Evolutionary conservation across 2,113 vertebrate genomes (phyloP), one percentile per base, ranked within the genome.

Genomic region (Micromys minutus): DNA sequence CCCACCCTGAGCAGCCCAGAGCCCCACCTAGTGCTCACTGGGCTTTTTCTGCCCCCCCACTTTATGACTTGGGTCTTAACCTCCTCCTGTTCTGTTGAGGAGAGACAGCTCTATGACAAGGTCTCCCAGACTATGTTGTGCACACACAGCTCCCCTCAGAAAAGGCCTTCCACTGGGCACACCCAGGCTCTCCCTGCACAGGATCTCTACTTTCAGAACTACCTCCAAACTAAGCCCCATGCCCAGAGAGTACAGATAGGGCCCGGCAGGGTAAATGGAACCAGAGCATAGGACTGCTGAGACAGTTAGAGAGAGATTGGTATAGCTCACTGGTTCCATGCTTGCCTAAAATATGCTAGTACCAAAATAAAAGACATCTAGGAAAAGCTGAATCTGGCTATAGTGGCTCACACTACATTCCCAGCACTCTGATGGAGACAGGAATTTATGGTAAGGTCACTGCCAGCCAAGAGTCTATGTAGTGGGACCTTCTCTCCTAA

Each of bases 21-120:
- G 77, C 95, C 87, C 81, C 69, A 13, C 91, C 84, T 57, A 2
- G 16, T 93, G 13, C 75, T 61, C 15, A 5, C 88, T 19, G 61
- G 72, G n/a, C 85, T 87, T 67, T 95, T 55, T 81, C 96, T 79
- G 87, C 76, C 81, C 84, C 95, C 79, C 47, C 57, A 10, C 79
- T 96, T 97, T 96, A 97, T 94, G 96, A 55, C 55, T 63, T 71
- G 45, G 45, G 65, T 90, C 86, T 96, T 92, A 81, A 52, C 85
- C 81, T 59, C 39, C 42, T 57, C 39, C 69, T 74, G n/a, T 52
- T 55, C 67, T 92, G 59, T 74, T n/a, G 34, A 85, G 87, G 80
- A n/a, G 69, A 45, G 22, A 47, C 55, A 8, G 81, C 94, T 69
- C 72, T 63, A 13, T 42, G 29, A 72, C 93, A 94, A 96, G 91